A percentile compares a stretch with the other conserved stretches of the same genome.
phyloP scores from a whole-genome alignment of 2,113 vertebrate genomes.

The Diadophis punctatus region DNA sequence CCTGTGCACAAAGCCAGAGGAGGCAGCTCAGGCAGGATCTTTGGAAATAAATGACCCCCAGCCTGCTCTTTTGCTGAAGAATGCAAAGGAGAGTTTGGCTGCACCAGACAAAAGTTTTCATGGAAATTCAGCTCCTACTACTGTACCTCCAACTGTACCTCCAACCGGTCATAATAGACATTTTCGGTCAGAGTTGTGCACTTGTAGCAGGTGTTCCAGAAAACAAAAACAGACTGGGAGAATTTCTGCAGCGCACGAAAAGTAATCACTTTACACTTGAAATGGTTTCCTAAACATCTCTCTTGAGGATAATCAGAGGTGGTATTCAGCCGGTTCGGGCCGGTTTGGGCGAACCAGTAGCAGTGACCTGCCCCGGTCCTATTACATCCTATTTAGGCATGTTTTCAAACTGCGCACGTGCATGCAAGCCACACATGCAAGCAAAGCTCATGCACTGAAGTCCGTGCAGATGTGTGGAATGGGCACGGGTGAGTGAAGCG shows the following conservation, averaged over 20 bases:
- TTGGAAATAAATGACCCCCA: not conserved
- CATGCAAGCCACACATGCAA: no score
- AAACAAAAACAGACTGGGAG: not conserved
- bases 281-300: not conserved
- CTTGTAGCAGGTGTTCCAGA: not conserved
- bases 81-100: not conserved
- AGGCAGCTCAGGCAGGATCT: not conserved
- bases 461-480: no score
- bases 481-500: no score
- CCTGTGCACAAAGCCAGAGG: not conserved
- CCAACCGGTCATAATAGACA: not conserved
- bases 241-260: not conserved
- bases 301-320: not conserved
- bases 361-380: no score
- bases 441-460: no score
- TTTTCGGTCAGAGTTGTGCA: not conserved
- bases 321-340: no score
- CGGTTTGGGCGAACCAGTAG: no score
- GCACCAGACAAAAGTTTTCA: not conserved
- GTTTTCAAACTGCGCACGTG: no score
- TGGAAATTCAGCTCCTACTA: not conserved
- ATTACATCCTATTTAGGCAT: no score
- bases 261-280: not conserved
- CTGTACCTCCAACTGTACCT: not conserved
- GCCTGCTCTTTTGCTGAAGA: not conserved